Percentiles rank a stretch among this genome's conserved stretches.
Conservation (phyloP, 1,140 invertebrate genomes). For the Drosophila seguyi region DNA sequence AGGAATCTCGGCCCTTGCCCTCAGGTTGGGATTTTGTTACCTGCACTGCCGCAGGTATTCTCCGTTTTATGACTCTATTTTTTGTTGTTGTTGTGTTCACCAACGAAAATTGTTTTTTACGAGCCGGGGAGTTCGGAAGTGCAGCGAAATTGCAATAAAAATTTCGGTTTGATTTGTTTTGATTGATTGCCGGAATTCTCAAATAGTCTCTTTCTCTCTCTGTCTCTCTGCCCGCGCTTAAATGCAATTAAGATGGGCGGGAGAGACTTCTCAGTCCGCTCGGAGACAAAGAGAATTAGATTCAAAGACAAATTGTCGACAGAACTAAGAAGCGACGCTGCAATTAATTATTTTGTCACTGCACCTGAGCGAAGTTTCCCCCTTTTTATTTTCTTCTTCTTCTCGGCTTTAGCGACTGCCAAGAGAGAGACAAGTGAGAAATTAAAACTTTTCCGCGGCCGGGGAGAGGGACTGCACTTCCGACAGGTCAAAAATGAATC, state of each 20-base stretch:
- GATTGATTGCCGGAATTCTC: slow-evolving; percentile 48
- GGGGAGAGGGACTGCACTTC: slow-evolving; percentile 40
- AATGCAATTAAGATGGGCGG: slow-evolving; percentile 58
- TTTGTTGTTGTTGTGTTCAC: background rate
- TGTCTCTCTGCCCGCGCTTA: slow-evolving; percentile 9
- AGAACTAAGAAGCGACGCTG: slow-evolving; percentile 68
- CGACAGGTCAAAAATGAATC: slow-evolving; percentile 82
- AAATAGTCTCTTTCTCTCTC: slow-evolving; percentile 14
- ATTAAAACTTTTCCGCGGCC: slow-evolving; percentile 67
- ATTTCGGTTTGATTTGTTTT: slow-evolving; percentile 55
- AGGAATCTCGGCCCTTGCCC: slow-evolving; percentile 51
- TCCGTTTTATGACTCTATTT: slow-evolving; percentile 80
- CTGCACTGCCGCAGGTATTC: slow-evolving; percentile 41
- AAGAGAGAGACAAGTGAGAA: slow-evolving; percentile 78
- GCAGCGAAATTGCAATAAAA: slow-evolving; percentile 62
- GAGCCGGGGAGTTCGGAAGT: slow-evolving; percentile 66
- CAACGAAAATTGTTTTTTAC: slow-evolving; percentile 63
- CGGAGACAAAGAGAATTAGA: slow-evolving; percentile 58
- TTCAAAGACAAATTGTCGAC: slow-evolving; percentile 78
- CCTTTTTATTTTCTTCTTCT: background rate
- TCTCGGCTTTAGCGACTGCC: slow-evolving; percentile 45
- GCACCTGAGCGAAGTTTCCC: slow-evolving; percentile 34
- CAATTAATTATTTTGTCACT: slow-evolving; percentile 79
- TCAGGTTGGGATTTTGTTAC: slow-evolving; percentile 69
- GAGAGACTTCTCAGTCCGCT: background rate